Evolutionary conservation across 2,113 vertebrate species (phyloP).

Genomic region (Nestor notabilis): DNA sequence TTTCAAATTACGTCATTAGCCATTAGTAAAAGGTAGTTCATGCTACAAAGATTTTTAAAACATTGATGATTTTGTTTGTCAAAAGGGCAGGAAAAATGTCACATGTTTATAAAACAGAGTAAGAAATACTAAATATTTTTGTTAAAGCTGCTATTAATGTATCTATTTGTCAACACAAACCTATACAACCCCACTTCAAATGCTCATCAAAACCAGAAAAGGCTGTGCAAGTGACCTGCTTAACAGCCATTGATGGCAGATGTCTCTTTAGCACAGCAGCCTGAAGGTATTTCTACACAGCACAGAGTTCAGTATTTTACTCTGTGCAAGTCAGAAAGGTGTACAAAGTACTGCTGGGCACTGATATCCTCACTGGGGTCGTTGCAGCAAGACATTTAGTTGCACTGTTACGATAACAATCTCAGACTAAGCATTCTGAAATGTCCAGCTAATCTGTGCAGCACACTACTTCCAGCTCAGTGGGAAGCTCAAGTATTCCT

Average conservation of each 20-base stretch:
- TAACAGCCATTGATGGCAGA: neutral
- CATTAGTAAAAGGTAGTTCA: neutral
- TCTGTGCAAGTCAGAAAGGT: neutral
- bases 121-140: neutral
- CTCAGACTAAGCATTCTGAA: neutral
- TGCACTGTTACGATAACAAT: neutral
- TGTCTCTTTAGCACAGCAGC: neutral
- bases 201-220: neutral
- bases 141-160: neutral
- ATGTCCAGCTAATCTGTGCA: too few species aligned
- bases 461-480: neutral
- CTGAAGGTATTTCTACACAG: neutral
- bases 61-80: neutral
- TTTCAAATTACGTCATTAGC: neutral
- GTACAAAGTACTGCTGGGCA: neutral
- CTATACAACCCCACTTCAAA: neutral
- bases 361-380: neutral
- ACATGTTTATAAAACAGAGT: neutral
- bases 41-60: neutral
- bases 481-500: neutral
- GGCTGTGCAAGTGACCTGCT: neutral
- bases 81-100: neutral
- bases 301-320: neutral
- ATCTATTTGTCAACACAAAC: neutral
- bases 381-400: neutral